phyloP scores from a whole-genome alignment of 2,113 vertebrate species.

The Megalops atlanticus region DNA sequence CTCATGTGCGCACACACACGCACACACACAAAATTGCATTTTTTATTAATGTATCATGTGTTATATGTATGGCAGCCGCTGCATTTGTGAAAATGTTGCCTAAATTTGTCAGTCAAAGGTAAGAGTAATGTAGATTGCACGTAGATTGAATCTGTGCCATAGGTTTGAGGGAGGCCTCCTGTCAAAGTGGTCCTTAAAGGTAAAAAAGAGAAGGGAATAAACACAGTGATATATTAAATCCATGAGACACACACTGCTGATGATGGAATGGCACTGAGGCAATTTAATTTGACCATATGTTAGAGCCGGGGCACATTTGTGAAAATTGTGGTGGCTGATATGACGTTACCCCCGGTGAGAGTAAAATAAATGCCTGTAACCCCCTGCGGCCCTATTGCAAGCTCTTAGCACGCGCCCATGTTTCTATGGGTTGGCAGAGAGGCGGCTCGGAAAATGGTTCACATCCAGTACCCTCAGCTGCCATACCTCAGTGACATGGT shows the following conservation, averaged over 20 bases:
- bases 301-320: neutral
- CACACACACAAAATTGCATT: no score
- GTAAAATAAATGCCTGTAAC: neutral
- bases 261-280: constrained; percentile 42
- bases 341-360: neutral
- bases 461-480: no score
- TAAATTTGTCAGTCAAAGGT: neutral
- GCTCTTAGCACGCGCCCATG: neutral
- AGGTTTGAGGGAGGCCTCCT: neutral
- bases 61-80: no score
- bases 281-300: constrained; percentile 40
- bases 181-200: neutral
- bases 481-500: no score
- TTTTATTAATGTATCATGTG: no score
- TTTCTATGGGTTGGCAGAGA: no score
- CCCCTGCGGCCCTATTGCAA: neutral
- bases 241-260: constrained; percentile 54
- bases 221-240: constrained; percentile 40
- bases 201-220: neutral
- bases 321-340: neutral
- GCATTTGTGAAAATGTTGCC: no score
- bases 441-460: neutral
- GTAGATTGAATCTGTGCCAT: neutral
- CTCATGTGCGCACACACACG: no score
- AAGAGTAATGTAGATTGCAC: neutral